These are phyloP conservation scores for Camponotus pennsylvanicus DNA, from an alignment of 1,140 invertebrate species.

Conservation along the genomic window DNA sequence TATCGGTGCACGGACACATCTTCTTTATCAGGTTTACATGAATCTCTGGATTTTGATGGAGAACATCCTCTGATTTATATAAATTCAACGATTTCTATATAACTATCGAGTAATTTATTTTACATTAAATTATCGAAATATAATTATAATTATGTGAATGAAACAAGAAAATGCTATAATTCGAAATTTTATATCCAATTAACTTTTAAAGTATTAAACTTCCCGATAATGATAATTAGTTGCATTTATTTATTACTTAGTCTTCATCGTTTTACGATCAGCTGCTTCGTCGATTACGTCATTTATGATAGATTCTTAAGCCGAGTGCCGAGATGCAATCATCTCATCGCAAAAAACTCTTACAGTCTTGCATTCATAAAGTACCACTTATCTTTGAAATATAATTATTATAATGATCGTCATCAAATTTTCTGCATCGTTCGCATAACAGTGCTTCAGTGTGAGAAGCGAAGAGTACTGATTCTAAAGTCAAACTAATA, in stretches of 20 bases:
- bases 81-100: neutral
- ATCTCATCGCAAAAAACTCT: constrained; percentile 27
- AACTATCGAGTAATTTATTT: constrained; percentile 13
- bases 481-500: neutral
- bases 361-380: constrained; percentile 23
- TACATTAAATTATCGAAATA: neutral
- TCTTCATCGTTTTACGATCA: neutral
- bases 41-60: neutral
- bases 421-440: constrained; percentile 14
- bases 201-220: neutral
- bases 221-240: neutral
- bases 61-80: neutral
- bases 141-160: neutral
- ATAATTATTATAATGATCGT: constrained; percentile 26
- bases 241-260: neutral
- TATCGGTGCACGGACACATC: neutral
- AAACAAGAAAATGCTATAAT: neutral
- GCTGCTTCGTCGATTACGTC: neutral
- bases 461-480: neutral
- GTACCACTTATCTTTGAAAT: constrained; percentile 39
- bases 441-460: neutral
- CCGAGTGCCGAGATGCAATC: constrained; percentile 34
- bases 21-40: constrained; percentile 2
- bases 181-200: neutral
- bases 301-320: constrained; percentile 36